Evolutionary conservation across 1,140 invertebrate genomes (phyloP), one percentile per base, ranked within the genome.

Genomic region (Rhopalosiphum maidis): DNA sequence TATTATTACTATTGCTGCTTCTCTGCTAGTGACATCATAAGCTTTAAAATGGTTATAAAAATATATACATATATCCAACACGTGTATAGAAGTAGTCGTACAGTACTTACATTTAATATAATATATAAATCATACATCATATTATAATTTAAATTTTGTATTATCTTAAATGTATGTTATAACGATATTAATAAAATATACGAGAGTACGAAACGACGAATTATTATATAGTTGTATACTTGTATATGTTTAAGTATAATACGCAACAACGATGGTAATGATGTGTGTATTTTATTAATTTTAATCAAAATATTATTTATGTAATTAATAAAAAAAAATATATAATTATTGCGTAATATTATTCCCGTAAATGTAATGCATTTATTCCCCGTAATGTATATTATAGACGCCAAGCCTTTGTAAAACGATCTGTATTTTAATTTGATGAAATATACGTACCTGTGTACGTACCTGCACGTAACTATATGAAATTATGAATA

Each of bases 1-100:
- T 77, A 77, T 77, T 77, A 77, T n/a, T 77, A n/a, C 30, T n/a
- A 77, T 30, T 77, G 60, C 60, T 77, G 60, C 60, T n/a, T n/a
- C 30, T 77, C 60, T 77, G 60, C 60, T n/a, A 77, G 60, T 77
- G 60, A 77, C 60, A 77, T 77, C 30, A 77, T 77, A n/a, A 77
- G 60, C 4, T 77, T 30, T 77, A 77, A 11, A 77, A 77, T n/a
- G 15, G 30, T 77, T 77, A 18, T n/a, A 6, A n/a, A 77, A 77
- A 77, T 11, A 68, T 68, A 77, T n/a, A 77, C 15, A 77, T n/a
- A 77, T 7, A 77, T 21, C 18, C 60, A n/a, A n/a, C 30, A 68
- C 11, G 15, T 25, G 11, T n/a, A 6, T 2, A 77, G 15, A 77
- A 77, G 22, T 54, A 54, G 54, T 54, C 54, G 30, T 68, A 60